phyloP scores from a whole-genome alignment of 1,140 invertebrate species.

The Platorchestia sp. region DNA sequence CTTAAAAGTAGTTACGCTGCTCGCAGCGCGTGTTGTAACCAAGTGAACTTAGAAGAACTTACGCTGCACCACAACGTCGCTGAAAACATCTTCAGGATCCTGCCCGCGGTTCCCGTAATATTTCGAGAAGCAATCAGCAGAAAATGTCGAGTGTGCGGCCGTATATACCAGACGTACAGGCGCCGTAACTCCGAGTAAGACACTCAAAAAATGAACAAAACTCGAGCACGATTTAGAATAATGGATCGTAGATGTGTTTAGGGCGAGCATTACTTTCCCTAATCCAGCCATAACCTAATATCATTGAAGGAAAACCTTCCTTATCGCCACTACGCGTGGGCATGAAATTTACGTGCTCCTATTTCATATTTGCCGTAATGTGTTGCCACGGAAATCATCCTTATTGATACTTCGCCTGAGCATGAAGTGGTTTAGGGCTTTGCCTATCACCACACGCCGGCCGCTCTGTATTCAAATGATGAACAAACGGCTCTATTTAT shows the following conservation, averaged over 20 bases:
- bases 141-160: too few species aligned
- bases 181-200: not conserved
- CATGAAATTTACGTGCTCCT: not conserved
- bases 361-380: not conserved
- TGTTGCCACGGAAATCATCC: not conserved
- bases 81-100: too few species aligned
- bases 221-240: not conserved
- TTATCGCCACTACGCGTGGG: not conserved
- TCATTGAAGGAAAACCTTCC: not conserved
- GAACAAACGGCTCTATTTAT: not conserved
- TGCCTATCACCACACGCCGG: not conserved
- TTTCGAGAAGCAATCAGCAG: too few species aligned
- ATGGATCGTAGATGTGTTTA: constrained; percentile 1
- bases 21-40: too few species aligned
- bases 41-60: too few species aligned
- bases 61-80: too few species aligned
- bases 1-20: too few species aligned
- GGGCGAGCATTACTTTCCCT: not conserved
- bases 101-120: too few species aligned
- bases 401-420: not conserved
- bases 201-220: not conserved
- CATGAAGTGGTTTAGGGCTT: not conserved
- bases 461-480: not conserved
- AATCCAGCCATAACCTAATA: not conserved
- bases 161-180: not conserved